These are phyloP conservation scores for Ambastaia sidthimunki DNA, from an alignment of 2,797 vertebrate species.

Conservation along the genomic window DNA sequence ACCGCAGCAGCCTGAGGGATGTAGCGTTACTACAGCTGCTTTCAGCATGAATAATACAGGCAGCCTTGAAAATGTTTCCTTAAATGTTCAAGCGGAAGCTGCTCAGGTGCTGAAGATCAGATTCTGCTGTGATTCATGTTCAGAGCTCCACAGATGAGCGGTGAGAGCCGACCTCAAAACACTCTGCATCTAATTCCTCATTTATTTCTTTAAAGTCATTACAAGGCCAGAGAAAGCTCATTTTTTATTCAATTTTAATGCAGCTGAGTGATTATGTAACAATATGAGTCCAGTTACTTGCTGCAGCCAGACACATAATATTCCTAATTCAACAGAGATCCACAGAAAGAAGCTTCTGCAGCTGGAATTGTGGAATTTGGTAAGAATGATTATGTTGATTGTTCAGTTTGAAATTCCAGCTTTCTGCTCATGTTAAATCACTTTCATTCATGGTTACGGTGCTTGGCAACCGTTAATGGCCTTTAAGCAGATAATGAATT, in stretches of 20 bases:
- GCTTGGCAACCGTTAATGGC: too few species aligned
- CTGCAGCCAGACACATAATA: conserved; percentile 38
- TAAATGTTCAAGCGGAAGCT: conserved; percentile 51
- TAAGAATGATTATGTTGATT: too few species aligned
- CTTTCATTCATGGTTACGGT: neutral
- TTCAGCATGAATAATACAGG: conserved; percentile 72
- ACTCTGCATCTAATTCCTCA: conserved; percentile 59
- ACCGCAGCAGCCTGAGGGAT: conserved; percentile 60
- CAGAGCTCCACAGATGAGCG: too few species aligned
- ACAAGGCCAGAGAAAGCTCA: conserved; percentile 38
- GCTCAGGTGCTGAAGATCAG: neutral
- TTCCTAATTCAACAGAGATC: too few species aligned
- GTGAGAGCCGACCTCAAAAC: conserved; percentile 48
- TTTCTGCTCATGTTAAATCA: neutral
- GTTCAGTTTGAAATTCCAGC: neutral
- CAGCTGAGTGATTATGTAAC: conserved; percentile 49
- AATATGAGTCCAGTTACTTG: conserved; percentile 45
- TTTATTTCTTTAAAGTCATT: too few species aligned
- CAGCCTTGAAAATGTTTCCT: conserved; percentile 67
- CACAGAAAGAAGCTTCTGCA: too few species aligned
- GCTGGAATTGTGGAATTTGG: too few species aligned
- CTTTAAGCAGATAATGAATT: neutral
- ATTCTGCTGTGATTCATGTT: conserved; percentile 50
- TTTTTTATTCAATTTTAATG: conserved; percentile 59
- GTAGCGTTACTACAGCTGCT: conserved; percentile 69